Conservation (phyloP, 2,113 vertebrate genomes). For the Lampris megalopsis region DNA sequence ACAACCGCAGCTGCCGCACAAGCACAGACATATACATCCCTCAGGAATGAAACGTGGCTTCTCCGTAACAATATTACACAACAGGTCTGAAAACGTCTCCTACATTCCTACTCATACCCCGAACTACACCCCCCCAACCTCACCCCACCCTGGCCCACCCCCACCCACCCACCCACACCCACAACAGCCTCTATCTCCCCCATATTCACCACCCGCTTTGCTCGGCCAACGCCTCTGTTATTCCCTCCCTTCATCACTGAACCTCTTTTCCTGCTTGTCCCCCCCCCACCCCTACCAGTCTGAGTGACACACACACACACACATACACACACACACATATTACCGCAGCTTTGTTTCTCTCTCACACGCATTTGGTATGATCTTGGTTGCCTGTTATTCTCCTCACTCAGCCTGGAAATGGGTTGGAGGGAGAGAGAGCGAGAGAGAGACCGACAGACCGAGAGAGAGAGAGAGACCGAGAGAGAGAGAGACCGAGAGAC, state of each 20-base stretch:
- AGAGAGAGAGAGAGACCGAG: too few relatives aligned
- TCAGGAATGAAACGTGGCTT: constrained; percentile 67
- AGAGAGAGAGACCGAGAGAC: too few relatives aligned
- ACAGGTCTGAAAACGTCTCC: constrained; percentile 64
- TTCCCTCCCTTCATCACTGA: constrained; percentile 60
- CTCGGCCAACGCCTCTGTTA: constrained; percentile 65
- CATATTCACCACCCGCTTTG: constrained; percentile 58
- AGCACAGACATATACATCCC: constrained; percentile 47
- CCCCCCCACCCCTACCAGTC: constrained; percentile 44
- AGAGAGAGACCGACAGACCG: too few relatives aligned
- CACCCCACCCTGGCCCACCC: too few relatives aligned
- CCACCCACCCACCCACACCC: too few relatives aligned
- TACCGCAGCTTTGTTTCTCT: constrained; percentile 36
- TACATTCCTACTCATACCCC: constrained; percentile 67
- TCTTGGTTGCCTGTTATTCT: constrained; percentile 57
- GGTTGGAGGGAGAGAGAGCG: constrained; percentile 10
- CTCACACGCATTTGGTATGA: constrained; percentile 45
- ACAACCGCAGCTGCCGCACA: constrained; percentile 65
- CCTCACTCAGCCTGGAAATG: constrained; percentile 58
- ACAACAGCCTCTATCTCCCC: constrained; percentile 50
- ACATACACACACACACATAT: constrained; percentile 21
- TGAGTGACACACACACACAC: constrained; percentile 39
- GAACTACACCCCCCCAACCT: too few relatives aligned
- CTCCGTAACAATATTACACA: constrained; percentile 75
- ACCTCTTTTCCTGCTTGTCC: constrained; percentile 49